Evolutionary conservation across 35 echinoderm and acorn worm species (phyloP), one percentile per base, ranked within the genome.

Genomic region (Apostichopus californicus): DNA sequence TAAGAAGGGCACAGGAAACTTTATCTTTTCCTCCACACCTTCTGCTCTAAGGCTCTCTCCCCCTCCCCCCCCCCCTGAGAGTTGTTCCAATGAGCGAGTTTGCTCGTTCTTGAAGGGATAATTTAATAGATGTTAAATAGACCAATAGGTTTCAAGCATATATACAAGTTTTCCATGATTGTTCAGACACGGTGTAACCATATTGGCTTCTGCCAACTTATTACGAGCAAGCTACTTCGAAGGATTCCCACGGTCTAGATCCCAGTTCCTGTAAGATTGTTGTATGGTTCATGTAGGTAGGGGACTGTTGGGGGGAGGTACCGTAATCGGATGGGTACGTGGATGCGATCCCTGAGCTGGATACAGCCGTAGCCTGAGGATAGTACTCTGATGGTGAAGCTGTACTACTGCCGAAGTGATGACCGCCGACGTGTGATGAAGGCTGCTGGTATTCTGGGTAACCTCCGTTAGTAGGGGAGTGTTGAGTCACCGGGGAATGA

Each of bases 181-280:
- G 58, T 61, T 61, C 58, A 61, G 12, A 61, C 7, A 1, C 26
- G 1, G 0, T 28, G 26, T 28, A 28, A 1, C 26, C 26, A 12
- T 61, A 9, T 12, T 12, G 8, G 8, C 58, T 61, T 10, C 58
- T 61, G 12, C 12, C 4, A 18, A 56, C 13, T 9, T 2, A 85
- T 52, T 93, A 96, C 70, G 90, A 92, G 15, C 95, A 78, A 4
- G 83, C 90, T 20, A 87, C 83, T 90, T 90, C 90, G 71, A 92
- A 98, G 15, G 92, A 77, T 24, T 98, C 94, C 96, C 96, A 98
- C n/a, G 94, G 78, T 86, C 96, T 93, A 6, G 92, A 34, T 8
- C 92, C 90, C 15, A 93, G 78, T 13, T 94, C 66, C 78, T 94
- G 90, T 55, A 93, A 57, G 17, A 94, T 90, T 9, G 96, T 78